A percentile compares a stretch with the other conserved stretches of the same genome.
phyloP scores from a whole-genome alignment of 2,797 vertebrate genomes.

The Typhlichthys subterraneus region DNA sequence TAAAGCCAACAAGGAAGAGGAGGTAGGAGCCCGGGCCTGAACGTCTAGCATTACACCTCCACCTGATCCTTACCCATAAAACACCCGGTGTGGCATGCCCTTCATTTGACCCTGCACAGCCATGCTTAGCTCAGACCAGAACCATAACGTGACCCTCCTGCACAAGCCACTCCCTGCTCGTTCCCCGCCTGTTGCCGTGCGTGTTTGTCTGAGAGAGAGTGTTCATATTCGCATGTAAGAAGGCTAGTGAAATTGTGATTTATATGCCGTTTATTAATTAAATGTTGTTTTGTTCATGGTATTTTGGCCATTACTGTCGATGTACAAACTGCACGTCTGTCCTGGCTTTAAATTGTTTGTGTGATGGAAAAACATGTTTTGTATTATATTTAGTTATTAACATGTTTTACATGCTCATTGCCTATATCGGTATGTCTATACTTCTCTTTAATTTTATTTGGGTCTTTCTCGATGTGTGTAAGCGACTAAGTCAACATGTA shows the following conservation, averaged over 20 bases:
- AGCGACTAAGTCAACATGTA: neutral
- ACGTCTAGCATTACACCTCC: constrained; percentile 38
- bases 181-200: constrained; percentile 3
- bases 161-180: constrained; percentile 26
- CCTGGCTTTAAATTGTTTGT: too few species aligned
- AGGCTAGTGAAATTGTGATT: constrained; percentile 4
- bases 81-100: constrained; percentile 56
- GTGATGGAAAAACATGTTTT: too few species aligned
- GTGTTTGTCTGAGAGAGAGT: constrained; percentile 8
- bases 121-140: constrained; percentile 14
- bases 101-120: constrained; percentile 29
- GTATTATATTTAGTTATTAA: too few species aligned
- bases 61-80: constrained; percentile 39
- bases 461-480: too few species aligned
- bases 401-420: too few species aligned
- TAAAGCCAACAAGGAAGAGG: constrained; percentile 93
- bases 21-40: constrained; percentile 85
- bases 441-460: too few species aligned
- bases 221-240: neutral
- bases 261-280: constrained; percentile 5
- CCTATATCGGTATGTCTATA: too few species aligned
- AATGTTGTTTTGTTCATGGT: neutral
- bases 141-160: constrained; percentile 12
- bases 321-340: too few species aligned
- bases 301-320: too few species aligned